phyloP scores from a whole-genome alignment of 2,888 invertebrate genomes.

The Pseudococcus jackbeardsleyi region DNA sequence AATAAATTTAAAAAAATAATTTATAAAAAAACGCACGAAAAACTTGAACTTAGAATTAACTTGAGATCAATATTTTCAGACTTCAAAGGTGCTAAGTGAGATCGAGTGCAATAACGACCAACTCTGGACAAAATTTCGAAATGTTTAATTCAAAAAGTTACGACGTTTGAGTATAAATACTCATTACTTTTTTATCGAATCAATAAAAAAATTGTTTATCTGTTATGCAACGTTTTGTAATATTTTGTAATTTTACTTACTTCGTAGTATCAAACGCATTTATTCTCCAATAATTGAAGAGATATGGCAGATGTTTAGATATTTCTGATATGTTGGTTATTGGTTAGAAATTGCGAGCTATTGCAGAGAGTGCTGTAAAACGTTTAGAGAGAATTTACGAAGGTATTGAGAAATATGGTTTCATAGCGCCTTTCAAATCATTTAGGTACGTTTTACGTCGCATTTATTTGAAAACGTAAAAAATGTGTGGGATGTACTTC shows the following conservation, averaged over 20 bases:
- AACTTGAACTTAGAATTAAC: not conserved
- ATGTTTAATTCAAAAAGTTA: not conserved
- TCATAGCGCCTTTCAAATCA: too few relatives aligned
- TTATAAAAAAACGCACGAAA: not conserved
- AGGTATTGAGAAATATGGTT: too few relatives aligned
- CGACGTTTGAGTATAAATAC: not conserved
- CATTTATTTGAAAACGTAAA: too few relatives aligned
- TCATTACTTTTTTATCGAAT: constrained; percentile 2
- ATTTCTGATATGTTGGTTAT: not conserved
- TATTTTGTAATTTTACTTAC: constrained; percentile 5
- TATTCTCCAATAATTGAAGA: not conserved
- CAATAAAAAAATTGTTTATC: not conserved
- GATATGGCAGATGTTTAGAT: not conserved
- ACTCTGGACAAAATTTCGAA: not conserved
- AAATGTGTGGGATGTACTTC: too few relatives aligned
- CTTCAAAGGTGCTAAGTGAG: not conserved
- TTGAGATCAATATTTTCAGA: not conserved
- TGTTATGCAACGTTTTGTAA: constrained; percentile 19
- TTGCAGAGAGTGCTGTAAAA: not conserved
- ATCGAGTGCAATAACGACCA: not conserved
- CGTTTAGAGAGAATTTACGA: not conserved
- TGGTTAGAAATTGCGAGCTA: not conserved
- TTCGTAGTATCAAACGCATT: not conserved
- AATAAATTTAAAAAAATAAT: not conserved
- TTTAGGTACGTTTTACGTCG: too few relatives aligned